Conservation (phyloP, 2,888 invertebrate genomes). For the Rhagophthalmus giganteus region DNA sequence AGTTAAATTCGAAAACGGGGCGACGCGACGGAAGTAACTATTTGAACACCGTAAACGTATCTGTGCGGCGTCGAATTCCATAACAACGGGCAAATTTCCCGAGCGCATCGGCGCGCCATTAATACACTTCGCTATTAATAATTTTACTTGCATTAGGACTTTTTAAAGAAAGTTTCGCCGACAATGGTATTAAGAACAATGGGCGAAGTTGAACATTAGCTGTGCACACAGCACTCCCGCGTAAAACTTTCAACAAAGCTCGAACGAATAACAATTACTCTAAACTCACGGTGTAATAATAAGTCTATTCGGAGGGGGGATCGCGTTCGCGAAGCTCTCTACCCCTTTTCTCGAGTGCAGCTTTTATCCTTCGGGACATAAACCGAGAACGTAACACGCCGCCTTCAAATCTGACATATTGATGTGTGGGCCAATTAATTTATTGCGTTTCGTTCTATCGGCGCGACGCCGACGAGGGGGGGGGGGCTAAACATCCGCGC, state of each 20-base stretch:
- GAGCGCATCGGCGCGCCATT: conserved; percentile 1
- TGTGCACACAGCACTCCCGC: conserved; percentile 18
- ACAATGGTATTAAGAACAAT: conserved; percentile 26
- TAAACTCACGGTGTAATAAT: conserved; percentile 20
- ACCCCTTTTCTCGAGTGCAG: not conserved
- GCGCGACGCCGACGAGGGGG: not conserved
- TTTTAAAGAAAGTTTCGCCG: conserved; percentile 14
- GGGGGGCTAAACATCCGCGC: no score
- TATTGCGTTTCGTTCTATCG: not conserved
- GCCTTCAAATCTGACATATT: not conserved
- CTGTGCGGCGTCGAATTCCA: no score
- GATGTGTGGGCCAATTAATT: not conserved
- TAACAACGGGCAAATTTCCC: no score
- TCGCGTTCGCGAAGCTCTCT: not conserved
- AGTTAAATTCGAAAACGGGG: no score
- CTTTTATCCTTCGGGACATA: not conserved
- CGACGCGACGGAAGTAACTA: no score
- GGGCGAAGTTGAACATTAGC: conserved; percentile 22
- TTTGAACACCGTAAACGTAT: no score
- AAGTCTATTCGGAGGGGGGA: conserved; percentile 19
- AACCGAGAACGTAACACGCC: not conserved
- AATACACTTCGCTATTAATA: conserved; percentile 19
- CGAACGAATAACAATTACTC: conserved; percentile 27
- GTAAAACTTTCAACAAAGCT: conserved; percentile 28
- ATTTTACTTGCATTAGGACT: conserved; percentile 13